phyloP scores from a whole-genome alignment of 2,888 invertebrate species.

The Thumatha senex region DNA sequence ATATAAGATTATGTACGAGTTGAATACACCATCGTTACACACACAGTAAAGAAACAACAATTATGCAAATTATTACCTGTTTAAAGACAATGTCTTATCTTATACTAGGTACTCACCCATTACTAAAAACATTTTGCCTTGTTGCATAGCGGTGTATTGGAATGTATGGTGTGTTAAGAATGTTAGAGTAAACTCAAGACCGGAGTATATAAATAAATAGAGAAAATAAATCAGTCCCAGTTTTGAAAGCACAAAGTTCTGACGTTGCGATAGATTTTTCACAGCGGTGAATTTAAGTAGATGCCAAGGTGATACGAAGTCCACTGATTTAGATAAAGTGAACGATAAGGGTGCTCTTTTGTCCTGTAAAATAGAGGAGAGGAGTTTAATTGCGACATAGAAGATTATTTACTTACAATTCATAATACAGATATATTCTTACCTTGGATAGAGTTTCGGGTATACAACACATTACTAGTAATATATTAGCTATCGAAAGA shows the following conservation, averaged over 20 bases:
- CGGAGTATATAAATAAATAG: conserved; percentile 97
- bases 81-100: neutral
- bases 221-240: conserved; percentile 93
- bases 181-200: conserved; percentile 98
- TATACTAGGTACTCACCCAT: conserved; percentile 85
- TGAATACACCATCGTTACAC: too few species aligned
- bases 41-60: too few species aligned
- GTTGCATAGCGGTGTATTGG: conserved; percentile 96
- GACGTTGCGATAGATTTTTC: conserved; percentile 83
- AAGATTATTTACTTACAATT: neutral
- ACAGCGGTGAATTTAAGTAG: conserved; percentile 86
- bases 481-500: conserved; percentile 90
- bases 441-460: conserved; percentile 93
- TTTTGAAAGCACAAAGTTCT: conserved; percentile 85
- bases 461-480: conserved; percentile 88
- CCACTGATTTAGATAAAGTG: conserved; percentile 85
- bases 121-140: conserved; percentile 98
- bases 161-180: conserved; percentile 97
- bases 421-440: conserved; percentile 7
- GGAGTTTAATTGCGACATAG: neutral
- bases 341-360: conserved; percentile 87
- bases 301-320: conserved; percentile 74
- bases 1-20: too few species aligned
- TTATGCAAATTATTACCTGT: too few species aligned
- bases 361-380: conserved; percentile 74